These are phyloP conservation scores for Muscicapa striata DNA, from an alignment of 2,797 vertebrate genomes.

Conservation along the genomic window DNA sequence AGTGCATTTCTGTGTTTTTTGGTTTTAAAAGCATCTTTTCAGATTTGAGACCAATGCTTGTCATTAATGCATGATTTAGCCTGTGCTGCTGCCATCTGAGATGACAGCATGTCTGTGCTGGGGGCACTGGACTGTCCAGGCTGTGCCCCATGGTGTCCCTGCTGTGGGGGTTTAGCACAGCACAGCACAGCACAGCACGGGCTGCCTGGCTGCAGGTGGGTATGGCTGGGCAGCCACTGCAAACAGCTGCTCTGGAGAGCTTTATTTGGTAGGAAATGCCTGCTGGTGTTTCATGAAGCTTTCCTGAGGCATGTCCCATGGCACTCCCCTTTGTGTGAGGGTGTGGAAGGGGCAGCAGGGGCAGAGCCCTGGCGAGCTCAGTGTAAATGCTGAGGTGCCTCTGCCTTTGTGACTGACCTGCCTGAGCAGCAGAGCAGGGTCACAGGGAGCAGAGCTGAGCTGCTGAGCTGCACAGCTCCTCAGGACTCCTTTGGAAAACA, in stretches of 20 bases:
- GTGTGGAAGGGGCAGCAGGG: not conserved
- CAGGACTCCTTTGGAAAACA: not conserved
- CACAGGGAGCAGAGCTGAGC: not conserved
- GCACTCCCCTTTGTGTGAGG: rapidly evolving
- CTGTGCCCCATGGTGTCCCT: rapidly evolving
- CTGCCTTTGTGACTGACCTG: not conserved
- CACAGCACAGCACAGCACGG: not conserved
- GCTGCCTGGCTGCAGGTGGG: not conserved
- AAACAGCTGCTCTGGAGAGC: not conserved
- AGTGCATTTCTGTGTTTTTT: not conserved
- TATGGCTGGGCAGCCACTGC: not conserved
- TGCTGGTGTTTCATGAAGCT: not conserved
- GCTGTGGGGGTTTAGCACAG: not conserved
- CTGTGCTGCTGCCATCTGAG: not conserved
- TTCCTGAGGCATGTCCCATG: not conserved
- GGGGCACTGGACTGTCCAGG: not conserved
- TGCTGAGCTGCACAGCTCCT: not conserved
- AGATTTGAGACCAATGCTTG: not conserved
- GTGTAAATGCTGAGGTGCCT: not conserved
- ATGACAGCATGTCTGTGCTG: not conserved
- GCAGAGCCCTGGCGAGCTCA: not conserved
- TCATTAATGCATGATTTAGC: not conserved
- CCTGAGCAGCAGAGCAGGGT: not conserved
- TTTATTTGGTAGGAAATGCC: rapidly evolving
- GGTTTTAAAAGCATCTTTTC: not conserved